These are phyloP conservation scores for Forficula auricularia DNA, from an alignment of 1,140 invertebrate species.

Conservation along the genomic window DNA sequence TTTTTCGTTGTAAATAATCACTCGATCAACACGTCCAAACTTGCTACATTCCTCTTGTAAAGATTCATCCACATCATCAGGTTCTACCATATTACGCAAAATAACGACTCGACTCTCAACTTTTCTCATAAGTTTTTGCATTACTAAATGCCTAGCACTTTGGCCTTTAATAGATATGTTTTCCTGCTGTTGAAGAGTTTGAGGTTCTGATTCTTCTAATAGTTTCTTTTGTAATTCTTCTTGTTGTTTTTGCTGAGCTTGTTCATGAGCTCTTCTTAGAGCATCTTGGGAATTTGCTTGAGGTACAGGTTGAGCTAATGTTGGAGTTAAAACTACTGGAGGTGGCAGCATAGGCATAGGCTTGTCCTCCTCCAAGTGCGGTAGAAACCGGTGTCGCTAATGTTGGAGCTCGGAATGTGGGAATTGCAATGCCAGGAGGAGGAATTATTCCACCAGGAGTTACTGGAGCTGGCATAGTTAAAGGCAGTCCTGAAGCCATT, in stretches of 20 bases:
- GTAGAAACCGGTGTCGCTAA: conserved; percentile 15
- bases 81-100: conserved; percentile 88
- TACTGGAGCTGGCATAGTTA: conserved; percentile 22
- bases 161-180: conserved; percentile 95
- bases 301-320: conserved; percentile 19
- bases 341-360: conserved; percentile 26
- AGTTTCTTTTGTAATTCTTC: conserved; percentile 75
- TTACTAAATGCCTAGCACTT: conserved; percentile 89
- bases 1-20: conserved; percentile 95
- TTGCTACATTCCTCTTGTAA: conserved; percentile 91
- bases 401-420: conserved; percentile 25
- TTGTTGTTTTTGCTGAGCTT: conserved; percentile 52
- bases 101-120: conserved; percentile 75
- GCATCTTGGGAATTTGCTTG: conserved; percentile 27
- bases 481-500: conserved; percentile 5
- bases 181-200: conserved; percentile 88
- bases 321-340: conserved; percentile 37
- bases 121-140: conserved; percentile 95
- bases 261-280: conserved; percentile 41
- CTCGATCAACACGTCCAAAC: conserved; percentile 67
- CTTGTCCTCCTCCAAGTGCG: conserved; percentile 11
- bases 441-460: conserved; percentile 18
- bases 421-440: conserved; percentile 42
- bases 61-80: conserved; percentile 89
- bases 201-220: conserved; percentile 71